A percentile compares a stretch with the other conserved stretches of the same genome.
Conservation (phyloP, 2,888 invertebrate genomes). For the Drosophila paranaensis region DNA sequence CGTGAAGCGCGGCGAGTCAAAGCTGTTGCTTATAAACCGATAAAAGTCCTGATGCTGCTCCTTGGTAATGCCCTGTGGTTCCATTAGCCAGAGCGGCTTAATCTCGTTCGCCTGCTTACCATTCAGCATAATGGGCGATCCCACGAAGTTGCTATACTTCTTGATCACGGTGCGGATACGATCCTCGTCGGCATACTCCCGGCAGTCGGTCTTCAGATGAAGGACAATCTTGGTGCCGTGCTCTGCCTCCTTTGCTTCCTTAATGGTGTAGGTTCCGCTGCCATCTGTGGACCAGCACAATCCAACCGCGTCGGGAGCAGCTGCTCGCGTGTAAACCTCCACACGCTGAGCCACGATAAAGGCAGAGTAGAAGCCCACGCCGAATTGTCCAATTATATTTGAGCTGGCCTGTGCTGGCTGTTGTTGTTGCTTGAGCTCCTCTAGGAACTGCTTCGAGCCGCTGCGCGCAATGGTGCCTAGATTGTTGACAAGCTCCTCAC, state of each 20-base stretch:
- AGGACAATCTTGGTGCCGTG: constrained; percentile 97
- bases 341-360: constrained; percentile 99
- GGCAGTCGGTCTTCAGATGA: constrained; percentile 93
- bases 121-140: constrained; percentile 96
- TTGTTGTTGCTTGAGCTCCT: constrained; percentile 90
- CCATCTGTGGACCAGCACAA: constrained; percentile 97
- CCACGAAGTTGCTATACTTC: constrained; percentile 99
- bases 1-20: constrained; percentile 94
- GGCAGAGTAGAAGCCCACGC: constrained; percentile 98
- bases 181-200: constrained; percentile 95
- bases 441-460: constrained; percentile 96
- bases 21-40: constrained; percentile 93
- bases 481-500: constrained; percentile 95
- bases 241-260: constrained; percentile 92
- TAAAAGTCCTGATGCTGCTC: constrained; percentile 97
- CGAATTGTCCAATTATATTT: constrained; percentile 98
- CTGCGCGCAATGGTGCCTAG: constrained; percentile 98
- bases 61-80: constrained; percentile 93
- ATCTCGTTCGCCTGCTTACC: constrained; percentile 95
- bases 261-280: constrained; percentile 94
- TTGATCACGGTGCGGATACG: constrained; percentile 93
- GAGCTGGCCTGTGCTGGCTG: constrained; percentile 87
- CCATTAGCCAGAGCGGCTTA: constrained; percentile 96
- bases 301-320: constrained; percentile 88
- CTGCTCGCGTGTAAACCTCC: constrained; percentile 94